These are phyloP conservation scores for Trissonchulus sp. DNA, from an alignment of 2,888 invertebrate genomes.

Conservation along the genomic window DNA sequence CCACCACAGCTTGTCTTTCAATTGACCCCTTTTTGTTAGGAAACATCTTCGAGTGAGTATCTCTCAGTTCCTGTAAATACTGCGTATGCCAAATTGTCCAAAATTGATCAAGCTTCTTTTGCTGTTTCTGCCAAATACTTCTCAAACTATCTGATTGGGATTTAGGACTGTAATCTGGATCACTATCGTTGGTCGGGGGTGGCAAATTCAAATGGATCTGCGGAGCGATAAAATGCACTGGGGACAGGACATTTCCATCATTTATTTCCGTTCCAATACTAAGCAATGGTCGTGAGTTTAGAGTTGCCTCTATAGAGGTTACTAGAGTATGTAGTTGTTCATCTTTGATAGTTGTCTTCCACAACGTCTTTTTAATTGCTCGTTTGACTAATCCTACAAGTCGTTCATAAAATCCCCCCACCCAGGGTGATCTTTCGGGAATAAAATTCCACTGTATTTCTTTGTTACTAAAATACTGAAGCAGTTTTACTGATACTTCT, in stretches of 20 bases:
- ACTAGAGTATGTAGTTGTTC: not conserved
- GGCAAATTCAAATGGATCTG: not conserved
- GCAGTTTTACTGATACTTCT: constrained; percentile 5
- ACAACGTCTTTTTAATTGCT: not conserved
- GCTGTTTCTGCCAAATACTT: not conserved
- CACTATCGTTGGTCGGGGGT: not conserved
- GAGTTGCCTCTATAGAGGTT: not conserved
- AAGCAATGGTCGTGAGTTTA: not conserved
- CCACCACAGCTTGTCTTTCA: not conserved
- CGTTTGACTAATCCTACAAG: constrained; percentile 52
- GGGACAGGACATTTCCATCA: not conserved
- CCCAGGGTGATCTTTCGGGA: constrained; percentile 54
- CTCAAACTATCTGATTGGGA: not conserved
- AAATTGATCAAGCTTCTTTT: not conserved
- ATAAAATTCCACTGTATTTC: constrained; percentile 50
- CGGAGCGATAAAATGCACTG: not conserved
- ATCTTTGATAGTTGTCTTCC: not conserved
- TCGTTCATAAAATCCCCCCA: constrained; percentile 56
- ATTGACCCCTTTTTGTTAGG: not conserved
- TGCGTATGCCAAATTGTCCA: not conserved
- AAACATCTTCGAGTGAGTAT: not conserved
- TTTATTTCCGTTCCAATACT: not conserved
- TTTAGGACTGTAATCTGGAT: not conserved
- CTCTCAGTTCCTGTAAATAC: not conserved
- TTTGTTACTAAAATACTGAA: constrained; percentile 22